Evolutionary conservation across 1,140 invertebrate species (phyloP).

Genomic region (Zaprionus tsacasi): DNA sequence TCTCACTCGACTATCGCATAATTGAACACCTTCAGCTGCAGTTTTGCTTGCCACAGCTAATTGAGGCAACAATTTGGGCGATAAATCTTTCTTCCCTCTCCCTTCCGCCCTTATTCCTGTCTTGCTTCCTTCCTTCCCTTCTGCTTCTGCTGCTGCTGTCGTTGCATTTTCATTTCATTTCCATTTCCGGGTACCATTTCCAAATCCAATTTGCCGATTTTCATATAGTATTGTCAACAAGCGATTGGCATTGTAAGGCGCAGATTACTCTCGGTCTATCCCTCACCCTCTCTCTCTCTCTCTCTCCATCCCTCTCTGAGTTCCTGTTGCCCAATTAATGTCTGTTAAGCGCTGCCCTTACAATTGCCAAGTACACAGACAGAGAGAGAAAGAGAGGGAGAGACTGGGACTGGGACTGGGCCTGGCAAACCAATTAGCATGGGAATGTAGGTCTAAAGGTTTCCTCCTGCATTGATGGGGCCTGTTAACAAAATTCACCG

Average conservation of each 20-base stretch:
- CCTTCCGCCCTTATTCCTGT: too few relatives aligned
- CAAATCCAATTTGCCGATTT: slow-evolving; percentile 29
- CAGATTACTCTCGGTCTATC: slow-evolving; percentile 8
- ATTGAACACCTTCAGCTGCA: slow-evolving; percentile 4
- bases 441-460: slow-evolving; percentile 67
- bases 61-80: background rate
- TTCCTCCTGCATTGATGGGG: slow-evolving; percentile 57
- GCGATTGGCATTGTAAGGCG: slow-evolving; percentile 21
- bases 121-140: too few relatives aligned
- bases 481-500: slow-evolving; percentile 68
- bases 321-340: slow-evolving; percentile 30
- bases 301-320: background rate
- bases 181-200: slow-evolving; percentile 3
- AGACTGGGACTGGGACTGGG: too few relatives aligned
- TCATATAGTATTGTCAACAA: slow-evolving; percentile 15
- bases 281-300: too few relatives aligned
- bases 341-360: slow-evolving; percentile 38
- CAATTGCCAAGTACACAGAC: slow-evolving; percentile 55
- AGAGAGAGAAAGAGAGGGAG: too few relatives aligned
- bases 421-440: slow-evolving; percentile 75
- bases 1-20: background rate
- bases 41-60: slow-evolving; percentile 3
- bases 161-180: slow-evolving; percentile 6
- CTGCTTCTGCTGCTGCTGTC: background rate
- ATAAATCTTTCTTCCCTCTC: background rate